Base-by-base conservation (phyloP, 2,888 invertebrate genomes). In the Pterostichus madidus region DNA sequence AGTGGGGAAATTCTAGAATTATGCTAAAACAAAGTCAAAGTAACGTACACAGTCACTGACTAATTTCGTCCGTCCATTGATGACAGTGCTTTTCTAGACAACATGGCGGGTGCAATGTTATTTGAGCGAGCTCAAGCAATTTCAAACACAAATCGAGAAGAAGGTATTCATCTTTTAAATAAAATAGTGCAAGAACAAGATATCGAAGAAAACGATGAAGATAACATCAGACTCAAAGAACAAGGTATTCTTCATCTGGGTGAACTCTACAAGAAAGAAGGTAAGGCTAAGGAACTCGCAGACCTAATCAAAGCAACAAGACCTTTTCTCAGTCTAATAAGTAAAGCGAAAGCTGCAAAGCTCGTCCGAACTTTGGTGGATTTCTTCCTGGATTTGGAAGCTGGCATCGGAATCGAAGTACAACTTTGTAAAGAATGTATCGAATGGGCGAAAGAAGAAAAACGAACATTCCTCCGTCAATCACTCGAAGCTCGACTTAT, bases 341-440 rank as follows among this genome's bases (percentile, higher is more conserved):
- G 99, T 89, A 99, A 99, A 92, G 99, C 99, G 46, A 99, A 99
- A 91, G 99, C 99, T 78, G 99, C 99, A 0, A 99, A 99, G 91
- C 91, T 99, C 87, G 99, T 99, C 7, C 94, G 99, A 85, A 96
- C 97, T 24, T 92, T 99, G 86, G 99, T 99, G 10, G 99, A 99
- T 90, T 95, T 98, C 91, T 99, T 99, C 91, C 91, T 99, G 86
- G 99, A 98, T 89, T 94, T 99, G 91, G 98, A 99, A 90, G 98
- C 98, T 85, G 97, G 96, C 75, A 98, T 98, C 85, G 99, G 99
- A 78, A 97, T 97, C 85, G 98, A 98, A 92, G 96, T 96, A 79
- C 95, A 97, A 90, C 91, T 97, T 84, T 97, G 97, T 90, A 96
- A 96, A 91, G 99, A 99, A 91, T 99, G 99, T 91, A 99, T 99